Conservation (phyloP, 2,113 vertebrate genomes). For the Malurus alboscapulatus region DNA sequence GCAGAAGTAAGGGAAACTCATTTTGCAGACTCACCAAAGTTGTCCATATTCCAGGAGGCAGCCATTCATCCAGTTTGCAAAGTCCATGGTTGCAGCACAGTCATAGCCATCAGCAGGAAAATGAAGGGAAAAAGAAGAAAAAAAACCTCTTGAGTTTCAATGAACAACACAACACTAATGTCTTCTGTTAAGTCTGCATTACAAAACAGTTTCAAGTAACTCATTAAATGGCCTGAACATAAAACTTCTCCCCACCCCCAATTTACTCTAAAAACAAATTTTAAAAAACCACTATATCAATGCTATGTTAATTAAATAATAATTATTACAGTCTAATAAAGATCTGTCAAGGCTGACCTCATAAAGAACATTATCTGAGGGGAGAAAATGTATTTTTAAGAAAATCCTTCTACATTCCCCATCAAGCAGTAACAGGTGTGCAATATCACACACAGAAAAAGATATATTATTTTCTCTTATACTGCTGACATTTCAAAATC, state of each 20-base stretch:
- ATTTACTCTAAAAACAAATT: neutral
- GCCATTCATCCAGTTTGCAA: neutral
- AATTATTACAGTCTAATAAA: neutral
- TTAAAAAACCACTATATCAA: neutral
- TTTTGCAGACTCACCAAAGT: constrained; percentile 73
- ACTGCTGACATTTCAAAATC: neutral
- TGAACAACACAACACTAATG: neutral
- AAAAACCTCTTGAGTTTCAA: neutral
- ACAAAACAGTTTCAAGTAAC: neutral
- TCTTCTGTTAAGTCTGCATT: neutral
- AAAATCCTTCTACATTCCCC: neutral
- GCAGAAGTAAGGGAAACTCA: neutral
- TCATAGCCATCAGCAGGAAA: neutral
- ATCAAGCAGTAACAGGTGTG: neutral
- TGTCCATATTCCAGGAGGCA: neutral
- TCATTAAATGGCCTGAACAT: neutral
- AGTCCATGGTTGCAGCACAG: neutral
- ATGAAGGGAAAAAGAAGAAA: neutral
- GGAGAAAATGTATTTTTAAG: neutral
- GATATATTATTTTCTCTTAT: neutral
- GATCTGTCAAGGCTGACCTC: neutral
- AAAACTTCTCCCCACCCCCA: neutral
- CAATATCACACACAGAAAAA: neutral
- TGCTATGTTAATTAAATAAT: neutral
- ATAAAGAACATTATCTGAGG: neutral